Percentiles rank a stretch among this genome's conserved stretches.
These are phyloP conservation scores for Kryptolebias marmoratus DNA, from an alignment of 2,113 vertebrate species.

Conservation along the genomic window DNA sequence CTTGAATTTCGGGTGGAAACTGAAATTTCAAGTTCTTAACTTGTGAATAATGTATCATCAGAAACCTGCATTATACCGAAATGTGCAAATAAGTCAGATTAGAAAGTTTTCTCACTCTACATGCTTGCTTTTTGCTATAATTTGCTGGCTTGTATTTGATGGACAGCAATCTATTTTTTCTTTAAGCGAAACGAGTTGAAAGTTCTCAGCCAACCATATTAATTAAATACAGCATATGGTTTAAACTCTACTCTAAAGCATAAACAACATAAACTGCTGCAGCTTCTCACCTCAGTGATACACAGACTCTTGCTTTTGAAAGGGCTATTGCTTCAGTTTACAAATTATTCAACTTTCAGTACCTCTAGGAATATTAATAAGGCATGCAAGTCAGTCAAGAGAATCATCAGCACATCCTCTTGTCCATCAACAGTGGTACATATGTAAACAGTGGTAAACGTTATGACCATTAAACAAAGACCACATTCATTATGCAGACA, in stretches of 20 bases:
- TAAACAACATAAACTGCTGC: conserved; percentile 42
- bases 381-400: conserved; percentile 62
- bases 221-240: conserved; percentile 35
- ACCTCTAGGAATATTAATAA: conserved; percentile 64
- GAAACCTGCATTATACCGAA: conserved; percentile 69
- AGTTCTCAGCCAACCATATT: conserved; percentile 32
- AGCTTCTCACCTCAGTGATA: conserved; percentile 8
- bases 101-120: conserved; percentile 60
- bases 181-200: conserved; percentile 31
- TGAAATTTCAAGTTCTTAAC: conserved; percentile 66
- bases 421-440: conserved; percentile 72
- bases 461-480: conserved; percentile 68
- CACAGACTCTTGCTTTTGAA: conserved; percentile 19
- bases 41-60: conserved; percentile 75
- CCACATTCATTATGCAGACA: conserved; percentile 75
- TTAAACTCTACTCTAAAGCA: conserved; percentile 20
- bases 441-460: conserved; percentile 68
- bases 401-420: conserved; percentile 62
- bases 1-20: conserved; percentile 62
- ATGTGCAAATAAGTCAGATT: conserved; percentile 60
- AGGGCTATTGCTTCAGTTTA: conserved; percentile 28
- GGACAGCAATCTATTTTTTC: conserved; percentile 23
- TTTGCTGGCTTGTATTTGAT: conserved; percentile 45
- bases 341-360: conserved; percentile 30
- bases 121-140: conserved; percentile 50